Base-by-base conservation (phyloP, 2,797 vertebrate species). In the Cephalopachus bancanus region DNA sequence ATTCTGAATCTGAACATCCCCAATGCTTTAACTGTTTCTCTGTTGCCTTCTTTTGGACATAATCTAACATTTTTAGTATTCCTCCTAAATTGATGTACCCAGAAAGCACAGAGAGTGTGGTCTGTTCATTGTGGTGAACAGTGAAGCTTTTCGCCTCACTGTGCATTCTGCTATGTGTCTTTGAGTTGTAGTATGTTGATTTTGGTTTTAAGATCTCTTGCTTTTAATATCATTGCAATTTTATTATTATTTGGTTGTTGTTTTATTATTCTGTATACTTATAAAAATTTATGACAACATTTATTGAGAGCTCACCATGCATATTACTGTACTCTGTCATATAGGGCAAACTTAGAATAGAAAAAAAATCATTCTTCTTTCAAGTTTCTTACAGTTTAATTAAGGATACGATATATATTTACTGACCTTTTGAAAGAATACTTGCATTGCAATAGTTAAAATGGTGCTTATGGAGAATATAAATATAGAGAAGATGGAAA, bases 211-310 rank as follows among this genome's bases (percentile, higher is more conserved):
- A 96, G 62, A 65, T 91, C 37, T 67, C 81, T 95, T 91, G 57
- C 20, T 94, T 96, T 97, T 94, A 96, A 33, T 79, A 49, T 62
- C 30, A 79, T 93, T 26, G 28, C 72, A 93, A 4, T 88, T 96
- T 90, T 89, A 62, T 83, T 96, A 87, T 76, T 89, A 24, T 55
- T 84, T 94, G 26, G 69, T 94, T 67, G 22, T 92, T 72, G 19
- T 94, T 90, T 80, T 87, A 60, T 80, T 80, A 30, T 60, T 92
- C 10, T 92, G 10, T 96, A 87, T 89, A 16, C 85, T 96, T 90
- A 24, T 30, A 89, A 93, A 74, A 28, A 74, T 85, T 84, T 76
- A 59, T 89, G n/a, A 79, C 53, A 92, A 65, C 44, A 86, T 76
- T 95, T 96, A 76, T 59, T 95, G 80, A 94, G 60, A 80, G 28